Evolutionary conservation across 2,797 vertebrate species (phyloP).

Genomic region (Cynopterus sphinx): DNA sequence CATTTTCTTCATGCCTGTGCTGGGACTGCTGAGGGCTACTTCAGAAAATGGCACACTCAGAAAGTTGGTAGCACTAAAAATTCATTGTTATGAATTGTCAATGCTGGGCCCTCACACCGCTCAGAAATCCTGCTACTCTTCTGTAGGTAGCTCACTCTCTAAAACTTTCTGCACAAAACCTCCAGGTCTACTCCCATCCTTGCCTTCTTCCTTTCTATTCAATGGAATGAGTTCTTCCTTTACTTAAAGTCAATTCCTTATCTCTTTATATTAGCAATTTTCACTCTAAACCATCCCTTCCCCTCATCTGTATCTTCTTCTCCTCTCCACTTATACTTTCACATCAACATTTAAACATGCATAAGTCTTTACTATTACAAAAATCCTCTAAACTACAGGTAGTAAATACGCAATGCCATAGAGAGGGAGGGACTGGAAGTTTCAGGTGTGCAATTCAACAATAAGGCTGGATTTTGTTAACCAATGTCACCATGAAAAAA

Average conservation of each 20-base stretch:
- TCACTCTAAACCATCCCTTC: neutral
- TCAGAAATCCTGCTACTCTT: neutral
- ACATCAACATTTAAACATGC: neutral
- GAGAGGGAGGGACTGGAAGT: too few relatives aligned
- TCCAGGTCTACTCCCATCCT: neutral
- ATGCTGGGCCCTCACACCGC: neutral
- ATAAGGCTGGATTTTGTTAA: too few relatives aligned
- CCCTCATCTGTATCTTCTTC: neutral
- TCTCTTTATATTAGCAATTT: neutral
- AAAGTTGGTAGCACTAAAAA: neutral
- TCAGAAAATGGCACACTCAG: neutral
- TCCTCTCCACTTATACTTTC: neutral
- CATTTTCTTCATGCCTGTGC: neutral
- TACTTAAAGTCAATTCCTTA: neutral
- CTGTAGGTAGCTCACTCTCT: neutral
- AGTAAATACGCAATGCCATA: too few relatives aligned
- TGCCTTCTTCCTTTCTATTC: neutral
- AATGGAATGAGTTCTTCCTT: neutral
- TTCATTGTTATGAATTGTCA: neutral
- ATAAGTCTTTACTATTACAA: neutral
- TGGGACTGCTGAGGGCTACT: neutral
- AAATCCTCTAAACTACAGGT: neutral
- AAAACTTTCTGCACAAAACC: neutral
- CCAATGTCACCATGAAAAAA: too few relatives aligned
- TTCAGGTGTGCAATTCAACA: too few relatives aligned